A percentile compares a stretch with the other conserved stretches of the same genome.
Conservation (phyloP, 2,113 vertebrate genomes). For the Sinocyclocheilus rhinocerous region DNA sequence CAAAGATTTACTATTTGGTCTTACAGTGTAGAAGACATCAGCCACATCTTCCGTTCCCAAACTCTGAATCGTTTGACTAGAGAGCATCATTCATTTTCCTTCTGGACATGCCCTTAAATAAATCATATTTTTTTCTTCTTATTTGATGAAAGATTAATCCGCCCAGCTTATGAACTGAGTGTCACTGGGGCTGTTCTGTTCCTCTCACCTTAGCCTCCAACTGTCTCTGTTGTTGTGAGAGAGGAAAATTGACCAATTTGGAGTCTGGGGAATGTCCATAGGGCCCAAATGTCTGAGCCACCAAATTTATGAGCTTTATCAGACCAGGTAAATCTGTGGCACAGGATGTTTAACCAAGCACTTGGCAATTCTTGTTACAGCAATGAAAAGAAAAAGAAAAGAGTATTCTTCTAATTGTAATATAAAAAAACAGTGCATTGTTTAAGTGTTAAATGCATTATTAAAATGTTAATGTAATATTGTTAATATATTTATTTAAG, state of each 20-base stretch:
- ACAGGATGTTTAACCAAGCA: background rate
- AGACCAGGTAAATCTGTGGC: background rate
- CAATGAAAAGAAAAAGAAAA: background rate
- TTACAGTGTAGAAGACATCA: background rate
- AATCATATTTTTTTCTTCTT: slow-evolving; percentile 13
- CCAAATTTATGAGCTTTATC: slow-evolving; percentile 23
- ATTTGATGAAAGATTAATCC: slow-evolving; percentile 58
- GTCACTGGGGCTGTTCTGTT: background rate
- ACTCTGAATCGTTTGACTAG: background rate
- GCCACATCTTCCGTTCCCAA: background rate
- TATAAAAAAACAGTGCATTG: background rate
- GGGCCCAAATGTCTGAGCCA: background rate
- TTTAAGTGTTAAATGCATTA: background rate
- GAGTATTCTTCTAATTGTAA: background rate
- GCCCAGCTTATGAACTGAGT: slow-evolving; percentile 17
- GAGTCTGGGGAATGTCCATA: background rate
- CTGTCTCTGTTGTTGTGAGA: slow-evolving; percentile 9
- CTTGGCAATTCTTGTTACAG: background rate
- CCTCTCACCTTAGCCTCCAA: slow-evolving; percentile 2
- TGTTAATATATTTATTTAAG: background rate
- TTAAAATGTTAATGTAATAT: background rate
- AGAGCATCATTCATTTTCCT: slow-evolving; percentile 4
- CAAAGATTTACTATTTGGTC: too few relatives aligned
- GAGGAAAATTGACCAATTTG: slow-evolving; percentile 18
- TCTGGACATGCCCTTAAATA: slow-evolving; percentile 47